Evolutionary conservation across 2,113 vertebrate genomes (phyloP), one percentile per base, ranked within the genome.

Genomic region (Mystacornis crossleyi): DNA sequence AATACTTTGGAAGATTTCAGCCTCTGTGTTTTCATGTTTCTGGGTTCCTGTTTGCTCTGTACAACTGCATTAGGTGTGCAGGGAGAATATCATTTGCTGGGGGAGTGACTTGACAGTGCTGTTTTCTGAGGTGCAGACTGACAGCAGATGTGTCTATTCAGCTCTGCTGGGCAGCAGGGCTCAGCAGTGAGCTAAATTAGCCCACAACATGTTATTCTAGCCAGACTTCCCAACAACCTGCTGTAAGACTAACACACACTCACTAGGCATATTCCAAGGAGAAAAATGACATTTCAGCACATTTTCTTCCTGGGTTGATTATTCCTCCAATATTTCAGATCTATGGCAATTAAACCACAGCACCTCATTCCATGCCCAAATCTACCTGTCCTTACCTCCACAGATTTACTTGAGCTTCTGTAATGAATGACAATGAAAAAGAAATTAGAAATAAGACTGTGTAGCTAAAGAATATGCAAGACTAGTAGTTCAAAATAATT

Each of bases 151-250:
- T 11, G 47, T 90, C 82, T 89, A 70, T 89, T n/a, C 54, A 88
- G 89, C 90, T 90, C 85, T 90, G 90, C 82, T 75, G 80, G 90
- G 88, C 62, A 90, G 85, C 65, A 67, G 48, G 24, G 70, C 94
- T 93, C 88, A 93, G 85, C 88, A 80, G 79, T 19, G 45, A 95
- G 75, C 79, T 86, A 77, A 95, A 88, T 86, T 81, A 96, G 58
- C 79, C 83, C 75, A 51, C 64, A 77, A 54, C 20, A 10, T 36
- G 75, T 47, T 90, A 54, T 28, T 57, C 38, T 34, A 61, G 38
- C 47, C 21, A 70, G 75, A 10, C 51, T 65, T 83, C 12, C 57
- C 4, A 5, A 57, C 48, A 82, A 33, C n/a, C 92, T 72, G 48
- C 78, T 82, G 43, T 18, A 84, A 82, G 79, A n/a, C 28, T 38